phyloP scores from a whole-genome alignment of 2,888 invertebrate species.

The Anthrax anthrax region DNA sequence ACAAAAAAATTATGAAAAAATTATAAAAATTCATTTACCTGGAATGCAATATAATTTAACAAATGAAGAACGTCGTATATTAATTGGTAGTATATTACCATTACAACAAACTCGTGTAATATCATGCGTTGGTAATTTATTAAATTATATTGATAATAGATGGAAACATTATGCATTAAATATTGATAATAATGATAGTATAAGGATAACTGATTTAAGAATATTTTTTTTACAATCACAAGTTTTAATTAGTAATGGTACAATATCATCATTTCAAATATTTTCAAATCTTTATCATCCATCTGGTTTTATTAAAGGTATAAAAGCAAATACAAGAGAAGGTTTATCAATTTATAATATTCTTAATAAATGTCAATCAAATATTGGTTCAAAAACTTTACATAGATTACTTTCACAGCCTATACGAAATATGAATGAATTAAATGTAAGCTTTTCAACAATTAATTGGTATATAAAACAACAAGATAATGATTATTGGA shows the following conservation, averaged over 20 bases:
- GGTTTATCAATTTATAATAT: conserved; percentile 30
- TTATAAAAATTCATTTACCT: conserved; percentile 11
- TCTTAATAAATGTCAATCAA: conserved; percentile 13
- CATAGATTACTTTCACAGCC: conserved; percentile 13
- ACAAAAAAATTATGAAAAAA: conserved; percentile 7
- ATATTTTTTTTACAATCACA: conserved; percentile 37
- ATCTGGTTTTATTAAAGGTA: conserved; percentile 45
- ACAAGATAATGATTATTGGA: conserved; percentile 1
- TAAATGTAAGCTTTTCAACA: conserved; percentile 10
- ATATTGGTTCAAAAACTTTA: conserved; percentile 10
- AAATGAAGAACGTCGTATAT: conserved; percentile 7
- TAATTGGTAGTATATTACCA: conserved; percentile 14
- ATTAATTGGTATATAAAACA: conserved; percentile 11
- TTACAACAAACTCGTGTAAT: conserved; percentile 11
- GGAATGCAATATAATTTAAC: conserved; percentile 10
- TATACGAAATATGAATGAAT: conserved; percentile 6
- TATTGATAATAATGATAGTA: not conserved
- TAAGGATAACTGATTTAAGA: conserved; percentile 11
- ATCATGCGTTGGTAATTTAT: conserved; percentile 12
- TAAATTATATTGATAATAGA: conserved; percentile 12
- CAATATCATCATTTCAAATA: conserved; percentile 49
- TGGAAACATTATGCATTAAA: conserved; percentile 8
- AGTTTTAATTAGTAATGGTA: conserved; percentile 44
- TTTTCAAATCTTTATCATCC: conserved; percentile 38
- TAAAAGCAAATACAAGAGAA: conserved; percentile 38